These are phyloP conservation scores for Climacteris rufus DNA, from an alignment of 2,113 vertebrate genomes.

Conservation along the genomic window DNA sequence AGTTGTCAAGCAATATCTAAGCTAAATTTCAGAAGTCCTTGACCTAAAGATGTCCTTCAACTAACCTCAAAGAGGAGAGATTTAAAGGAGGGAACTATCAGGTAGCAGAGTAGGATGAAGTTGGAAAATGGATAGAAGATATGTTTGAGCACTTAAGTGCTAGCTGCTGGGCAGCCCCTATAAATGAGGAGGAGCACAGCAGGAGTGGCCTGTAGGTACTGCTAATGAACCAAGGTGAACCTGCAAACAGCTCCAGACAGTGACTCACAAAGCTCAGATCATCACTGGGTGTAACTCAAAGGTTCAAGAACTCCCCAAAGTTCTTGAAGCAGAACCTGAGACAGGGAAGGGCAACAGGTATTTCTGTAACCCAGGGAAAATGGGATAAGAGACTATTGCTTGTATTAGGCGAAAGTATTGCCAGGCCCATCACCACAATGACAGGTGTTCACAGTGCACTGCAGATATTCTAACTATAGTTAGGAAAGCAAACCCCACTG, in stretches of 20 bases:
- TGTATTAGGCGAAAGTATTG: not conserved
- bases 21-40: not conserved
- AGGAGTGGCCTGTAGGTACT: not conserved
- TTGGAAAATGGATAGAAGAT: not conserved
- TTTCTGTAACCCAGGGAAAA: not conserved
- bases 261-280: not conserved
- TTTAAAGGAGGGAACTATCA: not conserved
- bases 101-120: not conserved
- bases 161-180: not conserved
- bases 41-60: not conserved
- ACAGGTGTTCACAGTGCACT: not conserved
- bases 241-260: not conserved
- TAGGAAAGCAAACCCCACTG: not conserved
- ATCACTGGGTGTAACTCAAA: not conserved
- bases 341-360: not conserved
- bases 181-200: not conserved
- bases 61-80: not conserved
- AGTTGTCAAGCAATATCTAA: accelerated
- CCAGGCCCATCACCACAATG: not conserved
- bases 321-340: not conserved
- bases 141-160: not conserved
- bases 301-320: not conserved
- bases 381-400: not conserved
- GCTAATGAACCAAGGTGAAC: not conserved
- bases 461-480: not conserved